Evolutionary conservation across 2,113 vertebrate species (phyloP).

Genomic region (Mormyrus lacerda): DNA sequence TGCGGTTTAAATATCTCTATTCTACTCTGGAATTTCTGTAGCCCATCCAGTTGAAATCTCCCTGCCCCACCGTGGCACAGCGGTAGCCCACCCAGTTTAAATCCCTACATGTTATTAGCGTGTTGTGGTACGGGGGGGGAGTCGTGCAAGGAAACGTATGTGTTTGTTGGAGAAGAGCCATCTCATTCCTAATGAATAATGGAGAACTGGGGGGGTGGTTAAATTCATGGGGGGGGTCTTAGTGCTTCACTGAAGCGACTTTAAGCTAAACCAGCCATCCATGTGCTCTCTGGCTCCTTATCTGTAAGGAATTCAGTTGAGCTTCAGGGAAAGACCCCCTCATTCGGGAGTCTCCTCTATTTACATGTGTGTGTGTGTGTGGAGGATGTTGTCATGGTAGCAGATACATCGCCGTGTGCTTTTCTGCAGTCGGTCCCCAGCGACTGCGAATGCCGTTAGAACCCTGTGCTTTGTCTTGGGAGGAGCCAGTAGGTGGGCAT

Average conservation of each 20-base stretch:
- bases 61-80: background rate
- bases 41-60: background rate
- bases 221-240: background rate
- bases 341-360: constrained; percentile 14
- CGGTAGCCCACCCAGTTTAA: background rate
- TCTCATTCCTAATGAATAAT: constrained; percentile 5
- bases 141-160: background rate
- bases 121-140: background rate
- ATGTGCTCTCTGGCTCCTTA: background rate
- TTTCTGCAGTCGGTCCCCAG: background rate
- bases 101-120: background rate
- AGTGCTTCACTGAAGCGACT: constrained; percentile 10
- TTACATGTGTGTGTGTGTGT: background rate
- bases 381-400: constrained; percentile 4
- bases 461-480: no score
- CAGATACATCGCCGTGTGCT: background rate
- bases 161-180: background rate
- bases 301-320: background rate
- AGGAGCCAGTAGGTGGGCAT: background rate
- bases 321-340: background rate
- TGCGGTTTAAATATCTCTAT: background rate
- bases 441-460: background rate
- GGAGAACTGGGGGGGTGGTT: background rate
- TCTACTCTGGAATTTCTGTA: background rate
- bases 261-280: background rate